Evolutionary conservation across 37 sponge, comb jelly and placozoan genomes (phyloP), one percentile per base, ranked within the genome.

Genomic region (Theonella swinhoei): DNA sequence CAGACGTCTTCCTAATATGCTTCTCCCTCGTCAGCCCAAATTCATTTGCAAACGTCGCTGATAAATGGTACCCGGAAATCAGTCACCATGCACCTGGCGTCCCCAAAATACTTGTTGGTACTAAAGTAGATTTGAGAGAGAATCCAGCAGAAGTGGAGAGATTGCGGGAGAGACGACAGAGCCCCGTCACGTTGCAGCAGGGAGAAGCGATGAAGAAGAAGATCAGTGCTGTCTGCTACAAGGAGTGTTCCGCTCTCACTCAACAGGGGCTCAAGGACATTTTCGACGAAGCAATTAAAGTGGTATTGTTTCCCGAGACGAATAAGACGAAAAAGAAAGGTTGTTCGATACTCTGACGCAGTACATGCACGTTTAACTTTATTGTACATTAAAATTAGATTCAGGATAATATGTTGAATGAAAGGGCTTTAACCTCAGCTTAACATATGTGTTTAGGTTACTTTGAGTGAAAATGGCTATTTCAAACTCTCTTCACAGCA

Each of bases 221-320:
- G 79, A 83, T 95, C 19, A 81, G 83, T 7, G 93, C 96, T 9
- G 85, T 87, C 4, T 62, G 64, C 19, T 96, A 93, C 65, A 85
- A 83, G 72, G 96, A 96, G 67, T 96, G 96, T 61, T 96, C 96
- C 0, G 96, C 96, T 1, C 69, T 95, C 41, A 95, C 96, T 37
- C 93, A 91, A 73, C 83, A 66, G 63, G 96, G 96, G 67, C 94
- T 95, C 20, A 95, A 95, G 77, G 90, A 83, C 62, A 88, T 95
- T 35, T 95, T 95, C 70, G 96, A 95, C 70, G 93, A 92, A 74
- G 96, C 96, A 0, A 92, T 95, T 28, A 88, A 84, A 74, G 84
- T 90, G n/a, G 96, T 91, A 60, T 74, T 95, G 19, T 92, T 95
- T 64, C 92, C 92, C 20, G 83, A 88, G 68, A 72, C 88, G 0